Evolutionary conservation across 2,888 invertebrate genomes (phyloP).

Genomic region (Tenthredo distinguenda): DNA sequence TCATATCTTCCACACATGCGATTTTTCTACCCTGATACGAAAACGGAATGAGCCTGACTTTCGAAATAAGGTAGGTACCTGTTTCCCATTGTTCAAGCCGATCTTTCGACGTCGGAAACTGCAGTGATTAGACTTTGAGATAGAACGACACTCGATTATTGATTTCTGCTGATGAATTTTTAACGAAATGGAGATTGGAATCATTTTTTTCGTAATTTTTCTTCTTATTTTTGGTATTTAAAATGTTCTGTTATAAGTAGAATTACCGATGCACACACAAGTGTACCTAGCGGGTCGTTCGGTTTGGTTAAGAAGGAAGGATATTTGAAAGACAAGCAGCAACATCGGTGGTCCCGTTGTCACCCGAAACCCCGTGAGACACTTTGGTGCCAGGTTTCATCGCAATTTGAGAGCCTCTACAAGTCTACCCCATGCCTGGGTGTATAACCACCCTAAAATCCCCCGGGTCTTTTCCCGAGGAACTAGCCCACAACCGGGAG

Average conservation of each 20-base stretch:
- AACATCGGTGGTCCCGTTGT: conserved; percentile 77
- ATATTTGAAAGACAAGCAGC: conserved; percentile 60
- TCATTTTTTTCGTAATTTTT: background rate
- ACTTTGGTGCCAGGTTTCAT: conserved; percentile 76
- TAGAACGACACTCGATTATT: conserved; percentile 13
- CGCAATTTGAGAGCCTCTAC: conserved; percentile 75
- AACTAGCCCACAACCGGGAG: background rate
- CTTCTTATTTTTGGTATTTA: background rate
- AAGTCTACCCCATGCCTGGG: conserved; percentile 32
- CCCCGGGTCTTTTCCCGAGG: conserved; percentile 30
- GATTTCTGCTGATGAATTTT: background rate
- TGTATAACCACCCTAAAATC: conserved; percentile 34
- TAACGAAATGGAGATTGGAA: background rate
- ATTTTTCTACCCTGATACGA: background rate
- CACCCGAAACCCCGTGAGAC: conserved; percentile 73
- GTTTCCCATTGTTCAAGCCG: conserved; percentile 8
- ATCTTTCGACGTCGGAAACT: conserved; percentile 4
- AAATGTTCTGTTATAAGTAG: background rate
- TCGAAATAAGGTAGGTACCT: conserved; percentile 3
- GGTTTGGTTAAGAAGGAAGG: conserved; percentile 54
- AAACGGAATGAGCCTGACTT: background rate
- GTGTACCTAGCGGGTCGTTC: conserved; percentile 21
- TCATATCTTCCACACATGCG: background rate
- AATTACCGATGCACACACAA: background rate
- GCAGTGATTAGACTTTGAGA: conserved; percentile 18